A percentile compares a stretch with the other conserved stretches of the same genome.
Evolutionary conservation across 2,888 invertebrate genomes (phyloP).

Genomic region (Drosophila atripex): DNA sequence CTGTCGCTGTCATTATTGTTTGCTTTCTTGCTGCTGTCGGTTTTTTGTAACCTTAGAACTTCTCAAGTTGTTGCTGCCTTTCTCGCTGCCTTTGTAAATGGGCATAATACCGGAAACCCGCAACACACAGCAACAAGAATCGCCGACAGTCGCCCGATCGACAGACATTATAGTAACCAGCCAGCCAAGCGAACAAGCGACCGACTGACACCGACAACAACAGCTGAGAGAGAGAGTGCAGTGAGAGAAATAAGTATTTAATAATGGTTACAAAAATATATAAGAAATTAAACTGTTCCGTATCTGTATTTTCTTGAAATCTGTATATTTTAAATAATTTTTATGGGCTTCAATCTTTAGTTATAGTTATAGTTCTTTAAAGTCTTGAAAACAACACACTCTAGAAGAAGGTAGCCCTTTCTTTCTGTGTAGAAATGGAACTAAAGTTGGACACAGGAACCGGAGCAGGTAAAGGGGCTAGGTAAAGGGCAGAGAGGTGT

Average conservation of each 20-base stretch:
- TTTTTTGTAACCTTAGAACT: conserved; percentile 71
- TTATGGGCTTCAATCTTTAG: no score
- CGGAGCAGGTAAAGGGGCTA: not conserved
- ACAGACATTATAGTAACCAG: conserved; percentile 36
- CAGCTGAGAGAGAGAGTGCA: conserved; percentile 71
- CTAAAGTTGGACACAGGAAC: conserved; percentile 19
- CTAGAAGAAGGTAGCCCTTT: not conserved
- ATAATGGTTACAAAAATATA: no score
- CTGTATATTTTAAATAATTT: no score
- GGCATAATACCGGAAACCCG: conserved; percentile 78
- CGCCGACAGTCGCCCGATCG: conserved; percentile 25
- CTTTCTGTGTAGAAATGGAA: conserved; percentile 26
- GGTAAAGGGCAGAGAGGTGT: conserved; percentile 4
- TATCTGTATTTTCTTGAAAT: not conserved
- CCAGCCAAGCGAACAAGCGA: conserved; percentile 42
- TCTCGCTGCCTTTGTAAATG: conserved; percentile 73
- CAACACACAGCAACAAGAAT: conserved; percentile 59
- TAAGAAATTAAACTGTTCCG: no score
- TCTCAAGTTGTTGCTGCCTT: conserved; percentile 65
- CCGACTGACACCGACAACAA: conserved; percentile 48
- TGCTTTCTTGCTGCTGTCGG: conserved; percentile 58
- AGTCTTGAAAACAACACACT: no score
- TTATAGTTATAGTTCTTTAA: no score
- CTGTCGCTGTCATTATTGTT: conserved; percentile 61
- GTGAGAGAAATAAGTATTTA: conserved; percentile 3